phyloP scores from a whole-genome alignment of 2,888 invertebrate species.

The Hecatera dysodea region DNA sequence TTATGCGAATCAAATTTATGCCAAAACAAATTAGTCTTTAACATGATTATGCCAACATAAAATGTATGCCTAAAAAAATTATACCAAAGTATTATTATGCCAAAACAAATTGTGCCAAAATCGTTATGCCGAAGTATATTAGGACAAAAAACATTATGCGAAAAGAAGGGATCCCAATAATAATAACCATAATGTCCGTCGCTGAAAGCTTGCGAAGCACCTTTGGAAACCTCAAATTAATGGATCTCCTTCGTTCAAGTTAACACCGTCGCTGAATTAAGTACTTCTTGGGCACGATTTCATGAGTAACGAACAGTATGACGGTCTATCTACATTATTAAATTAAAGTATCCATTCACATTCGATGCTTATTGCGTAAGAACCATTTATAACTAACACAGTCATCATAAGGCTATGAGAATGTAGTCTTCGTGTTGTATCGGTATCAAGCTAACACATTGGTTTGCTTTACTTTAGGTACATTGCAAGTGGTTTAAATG shows the following conservation, averaged over 20 bases:
- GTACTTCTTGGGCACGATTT: slow-evolving; percentile 30
- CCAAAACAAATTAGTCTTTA: no score
- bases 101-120: no score
- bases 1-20: no score
- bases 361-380: slow-evolving; percentile 55
- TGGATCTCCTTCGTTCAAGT: background rate
- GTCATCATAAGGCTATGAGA: slow-evolving; percentile 70
- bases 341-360: slow-evolving; percentile 58
- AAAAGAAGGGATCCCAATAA: no score
- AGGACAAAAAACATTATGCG: no score
- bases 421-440: slow-evolving; percentile 72
- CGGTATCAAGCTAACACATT: slow-evolving; percentile 71
- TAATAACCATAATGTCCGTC: no score
- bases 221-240: slow-evolving; percentile 16
- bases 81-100: no score
- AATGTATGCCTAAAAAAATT: no score
- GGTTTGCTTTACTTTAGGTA: slow-evolving; percentile 68
- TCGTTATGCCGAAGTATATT: no score
- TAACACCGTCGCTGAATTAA: slow-evolving; percentile 3
- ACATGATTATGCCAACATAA: no score
- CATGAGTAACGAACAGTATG: slow-evolving; percentile 37
- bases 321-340: slow-evolving; percentile 43
- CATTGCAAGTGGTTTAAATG: slow-evolving; percentile 31
- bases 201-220: background rate
- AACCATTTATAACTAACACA: slow-evolving; percentile 50